Base-by-base conservation (phyloP, 2,113 vertebrate genomes). In the Crocuta crocuta region DNA sequence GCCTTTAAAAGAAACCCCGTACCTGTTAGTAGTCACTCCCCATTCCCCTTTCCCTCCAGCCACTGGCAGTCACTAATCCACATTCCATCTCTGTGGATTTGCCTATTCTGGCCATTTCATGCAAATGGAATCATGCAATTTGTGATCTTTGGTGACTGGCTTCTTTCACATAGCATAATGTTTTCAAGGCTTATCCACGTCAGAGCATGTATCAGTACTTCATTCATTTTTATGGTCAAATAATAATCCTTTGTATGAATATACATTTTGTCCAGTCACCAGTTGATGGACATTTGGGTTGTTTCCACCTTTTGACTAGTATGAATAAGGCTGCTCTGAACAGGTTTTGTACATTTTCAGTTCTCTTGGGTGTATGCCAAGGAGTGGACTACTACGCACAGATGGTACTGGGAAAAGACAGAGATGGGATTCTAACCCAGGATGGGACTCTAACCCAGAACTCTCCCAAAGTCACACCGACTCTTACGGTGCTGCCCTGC, bases 101-200 rank as follows among this genome's bases (percentile, higher is more conserved):
- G 81, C 35, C 71, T 65, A 6, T 76, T 79, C 13, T 48, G 91
- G 94, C 74, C 33, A 39, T 95, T 84, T 89, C 68, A 16, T 87
- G 71, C 23, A 53, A 61, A 90, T 61, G 90, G 50, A 97, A 68
- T 95, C 70, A 16, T 55, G 91, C 53, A 73, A 11, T 31, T 17
- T 31, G n/a, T 89, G 73, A 76, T 68, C 78, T 82, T 85, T 58
- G 12, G 28, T 94, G 73, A 93, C 63, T 68, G 95, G n/a, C 66
- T 82, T 48, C 28, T 86, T 65, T 73, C 58, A 93, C 50, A 50
- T 33, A 63, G 26, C 43, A 28, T 39, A 8, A 70, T n/a, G 78
- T 24, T 92, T 91, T 92, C 58, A 87, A 68, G 63, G n/a, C 53
- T 79, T 94, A 33, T 88, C 43, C 66, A 4, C 76, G 88, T 74